A percentile compares a stretch with the other conserved stretches of the same genome.
Conservation (phyloP, 2,797 vertebrate species). For the Allobates femoralis region DNA sequence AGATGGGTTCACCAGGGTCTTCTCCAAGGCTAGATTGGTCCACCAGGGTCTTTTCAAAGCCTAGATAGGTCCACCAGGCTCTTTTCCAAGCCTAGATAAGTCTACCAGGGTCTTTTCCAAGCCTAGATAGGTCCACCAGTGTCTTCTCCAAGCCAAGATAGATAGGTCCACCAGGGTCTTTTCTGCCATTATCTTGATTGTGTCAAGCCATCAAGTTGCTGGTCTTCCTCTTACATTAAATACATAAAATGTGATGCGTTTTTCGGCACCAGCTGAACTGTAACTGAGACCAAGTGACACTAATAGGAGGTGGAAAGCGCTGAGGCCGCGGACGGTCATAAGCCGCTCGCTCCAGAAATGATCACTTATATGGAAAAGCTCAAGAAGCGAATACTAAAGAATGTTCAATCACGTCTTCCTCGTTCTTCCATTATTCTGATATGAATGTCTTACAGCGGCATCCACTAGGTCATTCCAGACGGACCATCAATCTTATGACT, state of each 20-base stretch:
- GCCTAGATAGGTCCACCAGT: no score
- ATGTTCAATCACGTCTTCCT: background rate
- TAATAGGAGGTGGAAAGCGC: background rate
- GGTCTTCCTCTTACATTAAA: background rate
- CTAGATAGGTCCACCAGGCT: no score
- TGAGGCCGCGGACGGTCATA: background rate
- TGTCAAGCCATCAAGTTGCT: no score
- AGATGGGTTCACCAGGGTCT: no score
- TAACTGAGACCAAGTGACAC: background rate
- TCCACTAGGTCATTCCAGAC: background rate
- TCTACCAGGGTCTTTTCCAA: no score
- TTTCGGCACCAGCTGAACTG: background rate
- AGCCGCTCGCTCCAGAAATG: background rate
- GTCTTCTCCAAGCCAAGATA: no score
- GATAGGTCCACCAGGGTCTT: no score
- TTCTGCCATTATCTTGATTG: no score
- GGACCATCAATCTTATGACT: background rate
- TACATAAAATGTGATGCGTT: background rate
- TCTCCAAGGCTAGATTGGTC: no score
- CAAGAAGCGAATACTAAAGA: background rate
- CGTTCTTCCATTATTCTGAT: conserved; percentile 13
- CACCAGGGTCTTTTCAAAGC: no score
- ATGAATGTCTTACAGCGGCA: background rate
- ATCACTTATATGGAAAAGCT: background rate
- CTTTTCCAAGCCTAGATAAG: no score